A percentile compares a stretch with the other conserved stretches of the same genome.
Evolutionary conservation across 2,888 invertebrate species (phyloP).

Genomic region (Drosophila mimetica): DNA sequence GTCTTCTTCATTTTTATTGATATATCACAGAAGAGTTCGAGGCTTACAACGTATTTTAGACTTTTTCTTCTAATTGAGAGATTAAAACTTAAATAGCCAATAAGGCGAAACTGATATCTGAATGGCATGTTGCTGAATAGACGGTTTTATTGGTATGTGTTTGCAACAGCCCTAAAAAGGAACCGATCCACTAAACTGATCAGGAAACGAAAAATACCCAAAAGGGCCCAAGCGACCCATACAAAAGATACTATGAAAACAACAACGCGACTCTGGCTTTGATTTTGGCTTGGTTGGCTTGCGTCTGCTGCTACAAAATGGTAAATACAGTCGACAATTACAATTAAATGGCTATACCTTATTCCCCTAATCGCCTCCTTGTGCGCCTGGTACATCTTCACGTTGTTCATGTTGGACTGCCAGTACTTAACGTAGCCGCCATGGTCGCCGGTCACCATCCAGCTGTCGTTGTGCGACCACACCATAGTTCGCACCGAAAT

Average conservation of each 20-base stretch:
- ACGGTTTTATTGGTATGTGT: conserved; percentile 60
- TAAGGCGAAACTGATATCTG: not conserved
- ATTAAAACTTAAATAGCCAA: conserved; percentile 2
- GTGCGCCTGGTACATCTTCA: conserved; percentile 99
- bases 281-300: conserved; percentile 29
- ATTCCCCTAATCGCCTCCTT: conserved; percentile 99
- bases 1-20: conserved; percentile 46
- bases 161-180: conserved; percentile 57
- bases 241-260: conserved; percentile 7
- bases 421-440: conserved; percentile 99
- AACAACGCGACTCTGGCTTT: conserved; percentile 16
- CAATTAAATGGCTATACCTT: conserved; percentile 88
- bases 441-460: conserved; percentile 99
- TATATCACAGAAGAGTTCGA: conserved; percentile 45
- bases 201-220: conserved; percentile 9
- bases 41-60: conserved; percentile 33
- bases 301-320: conserved; percentile 59
- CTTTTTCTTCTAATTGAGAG: conserved; percentile 5
- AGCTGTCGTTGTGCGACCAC: conserved; percentile 99
- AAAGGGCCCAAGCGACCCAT: conserved; percentile 16
- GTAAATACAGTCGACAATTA: conserved; percentile 66
- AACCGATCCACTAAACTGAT: conserved; percentile 19
- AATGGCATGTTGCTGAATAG: conserved; percentile 58
- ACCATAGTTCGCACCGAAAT: conserved; percentile 99
- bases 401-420: conserved; percentile 99